Conservation (phyloP, 2,888 invertebrate genomes). For the Seira musarum region DNA sequence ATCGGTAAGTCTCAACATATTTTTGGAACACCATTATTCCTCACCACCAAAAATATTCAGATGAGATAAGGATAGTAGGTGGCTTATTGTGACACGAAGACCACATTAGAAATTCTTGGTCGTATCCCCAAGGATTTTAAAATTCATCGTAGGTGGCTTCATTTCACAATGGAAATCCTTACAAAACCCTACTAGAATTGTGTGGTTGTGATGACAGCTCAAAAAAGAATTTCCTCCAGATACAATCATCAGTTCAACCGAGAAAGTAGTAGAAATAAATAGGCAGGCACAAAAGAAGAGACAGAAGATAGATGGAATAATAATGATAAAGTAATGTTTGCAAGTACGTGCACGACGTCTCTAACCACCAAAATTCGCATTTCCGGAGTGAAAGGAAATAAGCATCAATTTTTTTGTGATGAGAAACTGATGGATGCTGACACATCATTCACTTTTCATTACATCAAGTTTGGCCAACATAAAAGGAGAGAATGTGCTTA, state of each 20-base stretch:
- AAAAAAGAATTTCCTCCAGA: no score
- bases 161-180: not conserved
- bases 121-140: not conserved
- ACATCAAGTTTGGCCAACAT: not conserved
- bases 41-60: no score
- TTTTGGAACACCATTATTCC: no score
- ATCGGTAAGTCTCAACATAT: no score
- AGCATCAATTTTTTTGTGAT: constrained; percentile 24
- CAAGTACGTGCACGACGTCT: not conserved
- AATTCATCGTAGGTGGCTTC: not conserved
- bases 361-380: not conserved
- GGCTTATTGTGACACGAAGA: no score
- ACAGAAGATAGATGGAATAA: not conserved
- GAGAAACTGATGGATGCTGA: constrained; percentile 33
- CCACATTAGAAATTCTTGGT: not conserved
- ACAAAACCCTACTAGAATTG: not conserved
- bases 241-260: not conserved
- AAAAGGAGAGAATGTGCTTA: constrained; percentile 10
- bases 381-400: not conserved
- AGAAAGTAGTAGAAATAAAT: not conserved
- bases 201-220: not conserved
- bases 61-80: no score
- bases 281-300: not conserved
- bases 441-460: constrained; percentile 34
- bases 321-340: not conserved